Percentiles rank a stretch among this genome's conserved stretches.
These are phyloP conservation scores for Drosophila auraria DNA, from an alignment of 1,140 invertebrate genomes.

Conservation along the genomic window DNA sequence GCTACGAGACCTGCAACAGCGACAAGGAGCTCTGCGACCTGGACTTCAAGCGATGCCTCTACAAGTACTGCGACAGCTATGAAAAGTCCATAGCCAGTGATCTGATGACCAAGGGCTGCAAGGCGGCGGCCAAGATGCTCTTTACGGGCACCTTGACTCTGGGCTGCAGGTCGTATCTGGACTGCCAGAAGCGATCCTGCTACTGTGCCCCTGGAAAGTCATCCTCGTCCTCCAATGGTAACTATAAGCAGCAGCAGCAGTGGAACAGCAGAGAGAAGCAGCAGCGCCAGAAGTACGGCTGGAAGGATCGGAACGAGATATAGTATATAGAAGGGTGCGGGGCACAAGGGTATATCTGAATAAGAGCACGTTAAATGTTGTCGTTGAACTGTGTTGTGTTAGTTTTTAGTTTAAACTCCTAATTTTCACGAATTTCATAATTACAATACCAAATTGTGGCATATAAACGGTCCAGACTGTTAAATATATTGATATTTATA, in stretches of 20 bases:
- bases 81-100: constrained; percentile 87
- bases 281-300: constrained; percentile 76
- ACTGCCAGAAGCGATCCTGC: constrained; percentile 92
- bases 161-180: constrained; percentile 93
- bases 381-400: constrained; percentile 52
- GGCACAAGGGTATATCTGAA: constrained; percentile 16
- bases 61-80: constrained; percentile 92
- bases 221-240: constrained; percentile 31
- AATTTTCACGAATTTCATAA: constrained; percentile 49
- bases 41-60: constrained; percentile 94
- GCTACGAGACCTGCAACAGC: constrained; percentile 94
- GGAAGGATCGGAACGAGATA: constrained; percentile 81
- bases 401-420: constrained; percentile 19
- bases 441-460: constrained; percentile 25
- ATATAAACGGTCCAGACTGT: constrained; percentile 31
- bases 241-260: constrained; percentile 36
- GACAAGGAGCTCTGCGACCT: constrained; percentile 95
- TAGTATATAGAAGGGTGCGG: constrained; percentile 42
- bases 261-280: constrained; percentile 68
- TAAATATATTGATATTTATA: constrained; percentile 46
- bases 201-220: constrained; percentile 86
- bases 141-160: constrained; percentile 92
- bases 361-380: constrained; percentile 51
- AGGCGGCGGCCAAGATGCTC: constrained; percentile 92
- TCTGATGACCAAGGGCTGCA: constrained; percentile 90